Base-by-base conservation (phyloP, 1,140 invertebrate genomes). In the Drosophila lini region DNA sequence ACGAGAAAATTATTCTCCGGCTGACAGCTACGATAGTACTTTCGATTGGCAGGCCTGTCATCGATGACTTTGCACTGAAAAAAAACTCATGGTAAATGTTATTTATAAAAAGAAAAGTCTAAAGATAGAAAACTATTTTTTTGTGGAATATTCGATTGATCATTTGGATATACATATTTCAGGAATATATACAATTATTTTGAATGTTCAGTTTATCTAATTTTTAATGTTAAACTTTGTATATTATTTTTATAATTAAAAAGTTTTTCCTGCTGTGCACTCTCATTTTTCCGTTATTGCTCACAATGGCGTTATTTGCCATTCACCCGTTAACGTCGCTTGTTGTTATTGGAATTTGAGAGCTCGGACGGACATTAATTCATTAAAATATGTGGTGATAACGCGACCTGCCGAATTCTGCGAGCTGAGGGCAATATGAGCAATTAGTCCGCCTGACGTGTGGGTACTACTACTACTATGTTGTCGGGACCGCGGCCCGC, bases 311-410 rank as follows among this genome's bases (percentile, higher is more conserved):
- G 67, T n/a, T n/a, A 19, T 42, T 55, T 44, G 58, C 28, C 59
- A 75, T 63, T 74, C 71, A 19, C 69, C n/a, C 50, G 36, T 3
- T 2, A 10, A 13, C 40, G 56, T 13, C 4, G 22, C 50, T 69
- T 71, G 60, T 75, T 75, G 60, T 76, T 76, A 76, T 76, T 76
- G 73, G 60, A 55, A 50, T 75, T 38, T 32, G 68, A 60, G 73
- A 25, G 34, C 59, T 75, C 73, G 74, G 74, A 76, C 74, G 74
- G 73, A 76, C 74, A 68, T 56, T 61, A 74, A 75, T 76, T 89
- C 81, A 89, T 83, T 88, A 77, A 83, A 81, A 81, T 89, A 79
- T 89, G 84, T 89, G 83, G 83, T 88, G 84, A 89, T 89, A 89
- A 89, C 84, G 85, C 77, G 71, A 68, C 63, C 74, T 74, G 60